phyloP scores from a whole-genome alignment of 2,797 vertebrate species.

The Hyperoplus immaculatus region DNA sequence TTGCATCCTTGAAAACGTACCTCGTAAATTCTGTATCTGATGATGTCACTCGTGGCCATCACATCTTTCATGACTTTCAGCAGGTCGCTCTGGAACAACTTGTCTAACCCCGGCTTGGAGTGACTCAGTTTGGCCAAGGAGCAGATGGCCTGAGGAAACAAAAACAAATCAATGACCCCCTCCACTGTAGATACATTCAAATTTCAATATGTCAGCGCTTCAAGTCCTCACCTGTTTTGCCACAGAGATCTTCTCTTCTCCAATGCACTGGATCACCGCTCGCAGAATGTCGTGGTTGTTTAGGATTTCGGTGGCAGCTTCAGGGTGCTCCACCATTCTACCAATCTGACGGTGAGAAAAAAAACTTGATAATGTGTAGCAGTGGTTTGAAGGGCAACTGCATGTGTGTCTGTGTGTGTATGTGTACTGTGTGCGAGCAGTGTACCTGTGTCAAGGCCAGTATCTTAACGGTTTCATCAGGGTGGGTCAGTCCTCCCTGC shows the following conservation, averaged over 20 bases:
- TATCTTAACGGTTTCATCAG: slow-evolving; percentile 89
- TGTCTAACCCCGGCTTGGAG: slow-evolving; percentile 89
- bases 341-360: slow-evolving; percentile 85
- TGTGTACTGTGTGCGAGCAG: neutral
- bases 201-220: neutral
- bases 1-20: slow-evolving; percentile 71
- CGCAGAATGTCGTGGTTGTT: slow-evolving; percentile 86
- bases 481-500: slow-evolving; percentile 90
- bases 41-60: slow-evolving; percentile 90
- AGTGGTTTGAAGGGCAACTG: neutral
- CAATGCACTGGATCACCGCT: slow-evolving; percentile 89
- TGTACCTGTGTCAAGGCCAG: slow-evolving; percentile 92
- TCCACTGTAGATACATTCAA: neutral
- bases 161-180: slow-evolving; percentile 1
- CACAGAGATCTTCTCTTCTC: slow-evolving; percentile 90
- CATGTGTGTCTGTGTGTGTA: neutral
- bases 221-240: slow-evolving; percentile 89
- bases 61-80: slow-evolving; percentile 90
- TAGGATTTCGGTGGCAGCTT: slow-evolving; percentile 87
- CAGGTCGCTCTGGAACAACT: slow-evolving; percentile 89
- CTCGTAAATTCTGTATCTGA: slow-evolving; percentile 97
- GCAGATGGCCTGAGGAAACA: slow-evolving; percentile 86
- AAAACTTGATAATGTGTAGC: neutral
- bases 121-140: slow-evolving; percentile 89
- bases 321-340: slow-evolving; percentile 88